phyloP scores from a whole-genome alignment of 2,797 vertebrate genomes.

The Melopsittacus undulatus region DNA sequence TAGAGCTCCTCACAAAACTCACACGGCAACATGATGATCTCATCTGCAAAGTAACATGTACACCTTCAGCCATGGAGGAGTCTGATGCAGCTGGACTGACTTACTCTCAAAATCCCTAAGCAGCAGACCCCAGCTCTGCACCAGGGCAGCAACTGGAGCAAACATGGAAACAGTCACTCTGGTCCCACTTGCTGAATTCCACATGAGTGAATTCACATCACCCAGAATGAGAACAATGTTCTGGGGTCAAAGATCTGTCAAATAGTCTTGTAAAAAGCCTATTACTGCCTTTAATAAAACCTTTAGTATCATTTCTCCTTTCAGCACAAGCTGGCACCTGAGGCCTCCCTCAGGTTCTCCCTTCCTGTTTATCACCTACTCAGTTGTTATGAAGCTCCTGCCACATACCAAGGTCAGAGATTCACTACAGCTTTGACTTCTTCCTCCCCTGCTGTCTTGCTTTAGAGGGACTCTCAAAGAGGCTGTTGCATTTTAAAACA shows the following conservation, averaged over 20 bases:
- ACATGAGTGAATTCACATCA: not conserved
- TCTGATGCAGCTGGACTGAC: accelerated
- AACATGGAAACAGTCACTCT: not conserved
- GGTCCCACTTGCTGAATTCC: not conserved
- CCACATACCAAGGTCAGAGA: not conserved
- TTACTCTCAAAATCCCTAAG: not conserved
- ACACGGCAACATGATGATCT: slow-evolving; percentile 88
- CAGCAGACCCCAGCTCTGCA: not conserved
- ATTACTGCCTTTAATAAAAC: not conserved
- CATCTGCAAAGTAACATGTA: slow-evolving; percentile 30
- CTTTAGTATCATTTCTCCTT: not conserved
- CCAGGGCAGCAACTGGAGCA: not conserved
- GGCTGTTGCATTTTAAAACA: not conserved
- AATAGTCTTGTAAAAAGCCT: not conserved
- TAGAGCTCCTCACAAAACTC: slow-evolving; percentile 97
- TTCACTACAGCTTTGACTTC: not conserved
- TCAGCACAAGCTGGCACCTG: not conserved
- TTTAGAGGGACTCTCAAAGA: not conserved
- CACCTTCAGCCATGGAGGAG: accelerated
- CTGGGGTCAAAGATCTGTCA: not conserved
- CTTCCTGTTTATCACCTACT: not conserved
- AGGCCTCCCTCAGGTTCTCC: not conserved
- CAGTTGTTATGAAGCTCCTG: not conserved
- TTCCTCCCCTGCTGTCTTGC: not conserved
- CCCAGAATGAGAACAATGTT: not conserved